Base-by-base conservation (phyloP, 1,140 invertebrate species). In the Adelges cooleyi region DNA sequence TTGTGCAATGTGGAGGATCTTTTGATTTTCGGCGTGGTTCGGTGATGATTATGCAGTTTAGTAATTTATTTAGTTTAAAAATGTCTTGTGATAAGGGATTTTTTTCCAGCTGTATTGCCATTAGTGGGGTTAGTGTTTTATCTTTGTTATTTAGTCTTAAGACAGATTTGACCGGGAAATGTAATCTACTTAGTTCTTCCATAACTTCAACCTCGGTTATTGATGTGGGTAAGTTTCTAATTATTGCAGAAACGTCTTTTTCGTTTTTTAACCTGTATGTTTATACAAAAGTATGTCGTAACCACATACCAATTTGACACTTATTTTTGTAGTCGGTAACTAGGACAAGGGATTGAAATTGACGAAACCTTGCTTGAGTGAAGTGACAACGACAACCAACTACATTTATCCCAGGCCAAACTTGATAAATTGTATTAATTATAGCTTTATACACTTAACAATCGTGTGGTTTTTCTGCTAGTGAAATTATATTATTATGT, bases 131-230 rank as follows among this genome's bases (percentile, higher is more conserved):
- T n/a, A n/a, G n/a, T n/a, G 27, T 20, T 18, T 54, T 54, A 29
- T 54, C 25, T n/a, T 54, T 54, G 17, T 54, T 33, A 13, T 38
- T 54, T 29, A 54, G 23, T 54, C 52, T 54, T 17, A 54, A 29
- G 36, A 54, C 33, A 11, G 23, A 29, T 25, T 36, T 20, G 52
- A 54, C 27, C 8, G 23, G 23, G 18, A 36, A 54, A 8, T 36
- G 4, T 10, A 54, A 33, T 38, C 20, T 20, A 6, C 2, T 36
- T 33, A 54, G 36, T 54, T 54, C 52, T 8, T 54, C 15, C 18
- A 29, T 11, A 4, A 54, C 17, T 38, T 54, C 36, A 29, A 15
- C 9, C 18, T 54, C 52, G 11, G 25, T 38, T 25, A 54, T 54
- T 36, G 52, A 54, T 25, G 52, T 54, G 18, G 52, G 52, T 13